A percentile compares a stretch with the other conserved stretches of the same genome.
Conservation (phyloP, 2,888 invertebrate species). For the Plebejus anna region DNA sequence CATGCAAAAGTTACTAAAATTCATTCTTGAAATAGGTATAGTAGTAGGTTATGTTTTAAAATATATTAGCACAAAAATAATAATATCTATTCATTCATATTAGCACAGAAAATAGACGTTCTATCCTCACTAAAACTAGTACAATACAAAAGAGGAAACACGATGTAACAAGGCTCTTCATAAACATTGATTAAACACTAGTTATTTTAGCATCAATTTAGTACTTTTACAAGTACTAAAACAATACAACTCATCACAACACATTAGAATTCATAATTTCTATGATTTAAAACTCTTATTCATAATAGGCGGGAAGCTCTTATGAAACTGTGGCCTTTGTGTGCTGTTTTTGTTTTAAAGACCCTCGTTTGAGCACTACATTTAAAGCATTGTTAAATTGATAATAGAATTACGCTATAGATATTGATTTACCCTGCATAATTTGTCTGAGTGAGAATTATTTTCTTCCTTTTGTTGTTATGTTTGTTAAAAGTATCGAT, state of each 20-base stretch:
- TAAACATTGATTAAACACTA: background rate
- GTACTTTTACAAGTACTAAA: background rate
- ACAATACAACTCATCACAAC: slow-evolving; percentile 25
- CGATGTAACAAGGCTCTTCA: background rate
- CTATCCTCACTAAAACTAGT: background rate
- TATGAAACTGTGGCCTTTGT: slow-evolving; percentile 70
- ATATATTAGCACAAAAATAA: background rate
- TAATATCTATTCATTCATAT: background rate
- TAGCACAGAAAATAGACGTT: background rate
- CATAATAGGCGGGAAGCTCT: slow-evolving; percentile 62
- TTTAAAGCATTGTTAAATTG: slow-evolving; percentile 37
- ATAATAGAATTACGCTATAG: slow-evolving; percentile 43
- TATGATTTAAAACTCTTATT: slow-evolving; percentile 51
- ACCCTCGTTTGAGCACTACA: slow-evolving; percentile 50
- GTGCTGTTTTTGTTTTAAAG: slow-evolving; percentile 64
- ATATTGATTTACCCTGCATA: slow-evolving; percentile 14
- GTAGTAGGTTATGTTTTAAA: no score
- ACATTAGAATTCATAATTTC: slow-evolving; percentile 42
- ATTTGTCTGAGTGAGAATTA: background rate
- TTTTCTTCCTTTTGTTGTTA: background rate
- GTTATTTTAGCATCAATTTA: background rate
- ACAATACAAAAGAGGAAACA: background rate
- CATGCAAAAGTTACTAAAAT: no score
- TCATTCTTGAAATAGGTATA: no score
- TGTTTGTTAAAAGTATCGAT: background rate